Evolutionary conservation across 2,888 invertebrate genomes (phyloP), one percentile per base, ranked within the genome.

Genomic region (Ctena decussata): DNA sequence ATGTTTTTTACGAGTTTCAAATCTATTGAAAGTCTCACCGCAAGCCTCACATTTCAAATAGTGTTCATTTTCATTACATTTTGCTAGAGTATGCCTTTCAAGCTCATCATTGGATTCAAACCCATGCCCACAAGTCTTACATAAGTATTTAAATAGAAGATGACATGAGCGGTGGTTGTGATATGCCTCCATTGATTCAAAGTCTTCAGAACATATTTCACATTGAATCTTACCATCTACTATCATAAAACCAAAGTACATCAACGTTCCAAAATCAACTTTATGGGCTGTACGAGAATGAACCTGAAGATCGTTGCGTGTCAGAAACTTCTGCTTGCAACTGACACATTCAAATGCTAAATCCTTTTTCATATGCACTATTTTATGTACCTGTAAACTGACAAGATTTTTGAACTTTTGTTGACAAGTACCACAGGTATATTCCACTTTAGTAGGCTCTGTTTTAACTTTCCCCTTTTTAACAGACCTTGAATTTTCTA

Each of bases 1-100:
- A 69, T 88, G 88, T 74, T 85, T 88, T 65, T 85, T 72, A 12
- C 88, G 57, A 11, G 84, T 75, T 21, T 88, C 88, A 53, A 84
- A 82, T 72, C 78, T 82, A 39, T 60, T 60, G 69, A 88, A 88
- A 35, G 69, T 78, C 70, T 79, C 41, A 21, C 57, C 65, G 60
- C 88, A 88, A 12, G 71, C 77, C 3, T 83, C 84, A 75, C 88
- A 88, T 18, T 76, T 49, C n/a, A 88, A 53, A 77, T 85, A 80
- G 18, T 74, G 49, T 39, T 82, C 80, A 2, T 77, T 39, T 30
- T 70, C n/a, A 0, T 39, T 15, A 75, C 88, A 88, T 15, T 77
- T 73, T 15, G 84, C 77, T 18, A 79, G 46, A 18, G 32, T 39
- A 49, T 88, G 88, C 11, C 41, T 57, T 18, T 74, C 32, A 30